A percentile compares a stretch with the other conserved stretches of the same genome.
These are phyloP conservation scores for Bombyx mori DNA, from an alignment of 1,140 invertebrate species.

Conservation along the genomic window DNA sequence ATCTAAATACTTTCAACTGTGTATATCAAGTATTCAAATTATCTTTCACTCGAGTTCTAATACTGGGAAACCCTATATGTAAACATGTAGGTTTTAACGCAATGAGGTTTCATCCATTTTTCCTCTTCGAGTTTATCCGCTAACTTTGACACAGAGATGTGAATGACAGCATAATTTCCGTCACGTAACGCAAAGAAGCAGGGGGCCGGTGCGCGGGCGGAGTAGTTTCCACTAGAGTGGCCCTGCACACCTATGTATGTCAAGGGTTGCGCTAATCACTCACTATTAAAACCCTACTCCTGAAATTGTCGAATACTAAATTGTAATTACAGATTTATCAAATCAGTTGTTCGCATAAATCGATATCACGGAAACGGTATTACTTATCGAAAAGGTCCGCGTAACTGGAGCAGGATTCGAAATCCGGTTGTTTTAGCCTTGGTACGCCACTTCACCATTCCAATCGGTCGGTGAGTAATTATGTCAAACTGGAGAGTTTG, in stretches of 20 bases:
- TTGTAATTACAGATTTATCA: background rate
- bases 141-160: slow-evolving; percentile 2
- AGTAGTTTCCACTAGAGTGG: slow-evolving; percentile 60
- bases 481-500: slow-evolving; percentile 27
- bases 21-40: too few species aligned
- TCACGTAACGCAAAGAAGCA: slow-evolving; percentile 9
- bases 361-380: slow-evolving; percentile 45
- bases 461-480: slow-evolving; percentile 54
- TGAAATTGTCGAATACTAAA: slow-evolving; percentile 30
- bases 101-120: too few species aligned
- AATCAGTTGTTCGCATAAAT: slow-evolving; percentile 5
- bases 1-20: too few species aligned
- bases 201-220: slow-evolving; percentile 19
- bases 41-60: too few species aligned
- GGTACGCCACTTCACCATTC: slow-evolving; percentile 61
- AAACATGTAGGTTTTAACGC: too few species aligned
- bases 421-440: slow-evolving; percentile 63
- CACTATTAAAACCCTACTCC: slow-evolving; percentile 45
- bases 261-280: slow-evolving; percentile 61
- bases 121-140: background rate
- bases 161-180: slow-evolving; percentile 12
- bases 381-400: slow-evolving; percentile 38
- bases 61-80: too few species aligned
- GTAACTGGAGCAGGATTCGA: slow-evolving; percentile 57
- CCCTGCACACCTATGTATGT: slow-evolving; percentile 46